A percentile compares a stretch with the other conserved stretches of the same genome.
Evolutionary conservation across 2,888 invertebrate genomes (phyloP).

Genomic region (Odontothrips loti): DNA sequence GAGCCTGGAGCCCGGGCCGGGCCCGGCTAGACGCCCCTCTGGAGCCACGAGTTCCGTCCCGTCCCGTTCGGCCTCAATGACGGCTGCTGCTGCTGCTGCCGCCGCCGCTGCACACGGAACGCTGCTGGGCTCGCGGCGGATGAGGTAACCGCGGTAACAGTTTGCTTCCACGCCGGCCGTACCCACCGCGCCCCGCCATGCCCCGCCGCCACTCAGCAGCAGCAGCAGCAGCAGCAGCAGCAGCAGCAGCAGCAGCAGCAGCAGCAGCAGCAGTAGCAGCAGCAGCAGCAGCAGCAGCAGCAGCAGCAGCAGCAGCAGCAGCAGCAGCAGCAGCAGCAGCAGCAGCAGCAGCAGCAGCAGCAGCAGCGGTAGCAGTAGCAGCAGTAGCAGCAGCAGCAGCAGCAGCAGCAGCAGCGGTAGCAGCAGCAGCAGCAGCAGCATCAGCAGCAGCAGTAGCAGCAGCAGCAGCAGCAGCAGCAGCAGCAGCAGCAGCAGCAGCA

Average conservation of each 20-base stretch:
- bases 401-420: too few relatives aligned
- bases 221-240: too few relatives aligned
- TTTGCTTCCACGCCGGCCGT: neutral
- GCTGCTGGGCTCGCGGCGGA: neutral
- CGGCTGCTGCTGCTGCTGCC: neutral
- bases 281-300: neutral
- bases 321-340: neutral
- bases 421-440: neutral
- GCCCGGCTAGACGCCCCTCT: neutral
- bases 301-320: neutral
- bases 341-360: neutral
- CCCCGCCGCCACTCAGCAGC: neutral
- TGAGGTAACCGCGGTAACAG: slow-evolving; percentile 6
- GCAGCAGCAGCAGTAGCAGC: neutral
- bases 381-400: neutral
- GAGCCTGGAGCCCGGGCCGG: neutral
- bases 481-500: neutral
- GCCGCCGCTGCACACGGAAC: neutral
- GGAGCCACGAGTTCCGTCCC: neutral
- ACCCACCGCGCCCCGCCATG: neutral
- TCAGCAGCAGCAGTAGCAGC: neutral
- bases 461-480: neutral
- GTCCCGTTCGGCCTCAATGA: neutral
- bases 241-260: neutral
- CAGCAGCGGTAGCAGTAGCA: neutral